These are phyloP conservation scores for Sinocyclocheilus rhinocerous DNA, from an alignment of 2,113 vertebrate species.

Conservation along the genomic window DNA sequence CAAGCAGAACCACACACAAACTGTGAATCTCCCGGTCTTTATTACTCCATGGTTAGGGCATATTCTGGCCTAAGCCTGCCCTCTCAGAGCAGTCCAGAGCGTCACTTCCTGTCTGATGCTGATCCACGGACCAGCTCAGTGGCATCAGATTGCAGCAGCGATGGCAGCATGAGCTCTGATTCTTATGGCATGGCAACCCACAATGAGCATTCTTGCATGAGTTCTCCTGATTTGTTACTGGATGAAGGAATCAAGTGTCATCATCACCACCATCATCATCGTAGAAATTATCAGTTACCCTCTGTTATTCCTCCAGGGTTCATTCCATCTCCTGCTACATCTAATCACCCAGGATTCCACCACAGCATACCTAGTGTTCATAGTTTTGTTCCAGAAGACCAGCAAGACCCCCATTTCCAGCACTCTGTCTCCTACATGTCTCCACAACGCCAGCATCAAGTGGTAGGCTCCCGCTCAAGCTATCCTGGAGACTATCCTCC, in stretches of 20 bases:
- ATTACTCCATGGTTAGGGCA: conserved; percentile 88
- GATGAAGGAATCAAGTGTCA: conserved; percentile 85
- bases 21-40: conserved; percentile 92
- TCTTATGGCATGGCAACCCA: conserved; percentile 79
- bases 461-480: conserved; percentile 81
- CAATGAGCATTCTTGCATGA: conserved; percentile 83
- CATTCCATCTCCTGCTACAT: conserved; percentile 71
- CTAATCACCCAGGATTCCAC: conserved; percentile 77
- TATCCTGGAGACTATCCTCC: conserved; percentile 86
- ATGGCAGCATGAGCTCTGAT: conserved; percentile 88
- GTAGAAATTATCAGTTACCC: conserved; percentile 63
- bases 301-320: conserved; percentile 79
- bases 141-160: conserved; percentile 92
- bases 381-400: conserved; percentile 81
- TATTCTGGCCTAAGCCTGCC: conserved; percentile 86
- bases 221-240: conserved; percentile 81
- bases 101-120: conserved; percentile 83
- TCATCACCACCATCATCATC: conserved; percentile 80
- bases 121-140: conserved; percentile 86
- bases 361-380: conserved; percentile 80
- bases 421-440: conserved; percentile 83
- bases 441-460: conserved; percentile 84
- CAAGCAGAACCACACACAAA: conserved; percentile 87
- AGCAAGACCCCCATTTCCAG: conserved; percentile 83
- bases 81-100: conserved; percentile 84